A percentile compares a stretch with the other conserved stretches of the same genome.
phyloP scores from a whole-genome alignment of 2,797 vertebrate species.

The Chaetodon trifasciatus region DNA sequence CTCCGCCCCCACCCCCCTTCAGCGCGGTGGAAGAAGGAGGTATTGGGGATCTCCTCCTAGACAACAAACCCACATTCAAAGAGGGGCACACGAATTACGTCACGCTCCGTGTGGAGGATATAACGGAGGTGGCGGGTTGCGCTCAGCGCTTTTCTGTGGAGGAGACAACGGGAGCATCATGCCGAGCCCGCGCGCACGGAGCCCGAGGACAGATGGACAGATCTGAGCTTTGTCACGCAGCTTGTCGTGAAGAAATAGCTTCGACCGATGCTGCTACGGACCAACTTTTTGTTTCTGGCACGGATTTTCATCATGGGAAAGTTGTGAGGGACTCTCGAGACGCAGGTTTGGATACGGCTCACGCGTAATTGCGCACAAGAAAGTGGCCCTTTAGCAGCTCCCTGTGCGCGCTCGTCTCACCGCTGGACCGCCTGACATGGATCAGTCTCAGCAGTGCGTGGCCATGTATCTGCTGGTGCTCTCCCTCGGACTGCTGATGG shows the following conservation, averaged over 20 bases:
- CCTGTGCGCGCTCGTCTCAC: conserved; percentile 31
- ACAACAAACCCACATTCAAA: conserved; percentile 81
- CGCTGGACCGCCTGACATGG: conserved; percentile 79
- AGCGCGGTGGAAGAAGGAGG: conserved; percentile 71
- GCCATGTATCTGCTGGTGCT: conserved; percentile 89
- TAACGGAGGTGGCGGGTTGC: conserved; percentile 71
- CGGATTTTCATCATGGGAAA: conserved; percentile 61
- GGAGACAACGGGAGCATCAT: conserved; percentile 67
- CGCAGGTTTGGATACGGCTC: conserved; percentile 55
- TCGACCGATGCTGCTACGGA: conserved; percentile 39
- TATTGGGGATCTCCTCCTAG: conserved; percentile 83
- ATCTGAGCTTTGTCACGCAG: conserved; percentile 47
- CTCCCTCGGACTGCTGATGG: conserved; percentile 88
- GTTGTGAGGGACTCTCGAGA: conserved; percentile 26
- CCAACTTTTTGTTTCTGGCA: background rate
- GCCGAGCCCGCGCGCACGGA: conserved; percentile 62
- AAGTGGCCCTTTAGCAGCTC: conserved; percentile 31
- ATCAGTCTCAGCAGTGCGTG: conserved; percentile 87
- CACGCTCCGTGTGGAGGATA: conserved; percentile 84
- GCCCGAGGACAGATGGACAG: conserved; percentile 52
- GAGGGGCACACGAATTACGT: conserved; percentile 81
- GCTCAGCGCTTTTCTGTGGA: conserved; percentile 59
- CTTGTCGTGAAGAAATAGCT: no score
- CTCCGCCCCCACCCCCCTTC: background rate
- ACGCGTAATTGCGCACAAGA: conserved; percentile 76